A percentile compares a stretch with the other conserved stretches of the same genome.
Conservation (phyloP, 2,888 invertebrate genomes). For the Drosophila dives region DNA sequence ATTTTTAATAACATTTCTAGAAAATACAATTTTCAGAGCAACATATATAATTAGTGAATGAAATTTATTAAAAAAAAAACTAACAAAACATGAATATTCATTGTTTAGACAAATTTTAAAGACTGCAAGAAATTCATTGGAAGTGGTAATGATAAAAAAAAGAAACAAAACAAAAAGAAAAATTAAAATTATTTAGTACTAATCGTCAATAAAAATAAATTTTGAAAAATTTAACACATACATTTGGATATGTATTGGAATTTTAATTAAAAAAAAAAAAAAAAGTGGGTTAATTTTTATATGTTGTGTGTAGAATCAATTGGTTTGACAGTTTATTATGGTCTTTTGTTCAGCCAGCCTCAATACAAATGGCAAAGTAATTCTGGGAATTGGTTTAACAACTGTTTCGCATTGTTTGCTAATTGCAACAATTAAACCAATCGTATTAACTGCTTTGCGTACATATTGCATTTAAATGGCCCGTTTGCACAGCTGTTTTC, state of each 20-base stretch:
- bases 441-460: constrained; percentile 38
- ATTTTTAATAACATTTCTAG: constrained; percentile 55
- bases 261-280: background rate
- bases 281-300: background rate
- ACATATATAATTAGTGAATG: constrained; percentile 48
- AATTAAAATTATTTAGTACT: constrained; percentile 75
- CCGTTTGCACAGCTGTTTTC: constrained; percentile 63
- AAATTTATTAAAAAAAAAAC: constrained; percentile 53
- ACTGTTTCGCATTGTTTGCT: constrained; percentile 65
- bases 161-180: constrained; percentile 50
- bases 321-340: constrained; percentile 9
- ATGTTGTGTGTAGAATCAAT: background rate
- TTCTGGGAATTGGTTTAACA: constrained; percentile 56
- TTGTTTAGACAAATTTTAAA: constrained; percentile 84
- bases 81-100: constrained; percentile 71
- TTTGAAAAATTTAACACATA: constrained; percentile 64
- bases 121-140: constrained; percentile 84
- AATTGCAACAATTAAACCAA: constrained; percentile 59
- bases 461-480: constrained; percentile 34
- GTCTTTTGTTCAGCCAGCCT: constrained; percentile 32
- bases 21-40: constrained; percentile 58
- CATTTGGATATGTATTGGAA: constrained; percentile 13
- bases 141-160: constrained; percentile 77
- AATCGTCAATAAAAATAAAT: constrained; percentile 72
- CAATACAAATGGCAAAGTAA: constrained; percentile 42